A percentile compares a stretch with the other conserved stretches of the same genome.
Evolutionary conservation across 2,797 vertebrate genomes (phyloP).

Genomic region (Crax fasciolata): DNA sequence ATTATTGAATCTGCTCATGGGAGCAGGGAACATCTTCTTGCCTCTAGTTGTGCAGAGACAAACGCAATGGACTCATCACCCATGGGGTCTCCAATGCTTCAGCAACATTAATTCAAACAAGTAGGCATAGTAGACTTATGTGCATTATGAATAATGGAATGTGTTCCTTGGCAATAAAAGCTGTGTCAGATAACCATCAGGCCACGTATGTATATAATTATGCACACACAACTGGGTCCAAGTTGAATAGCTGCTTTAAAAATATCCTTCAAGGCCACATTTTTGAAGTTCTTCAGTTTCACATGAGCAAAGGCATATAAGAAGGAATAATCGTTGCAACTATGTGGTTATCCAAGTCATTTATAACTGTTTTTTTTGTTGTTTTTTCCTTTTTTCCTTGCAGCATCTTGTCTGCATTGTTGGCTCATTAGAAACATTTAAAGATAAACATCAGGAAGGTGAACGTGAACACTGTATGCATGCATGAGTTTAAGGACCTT

Average conservation of each 20-base stretch:
- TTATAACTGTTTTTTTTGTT: neutral
- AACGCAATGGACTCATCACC: neutral
- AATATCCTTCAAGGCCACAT: slow-evolving; percentile 1
- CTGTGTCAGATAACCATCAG: slow-evolving; percentile 31
- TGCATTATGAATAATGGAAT: neutral
- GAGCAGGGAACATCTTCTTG: neutral
- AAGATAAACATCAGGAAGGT: neutral
- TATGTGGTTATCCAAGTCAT: neutral
- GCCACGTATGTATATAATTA: slow-evolving; percentile 17
- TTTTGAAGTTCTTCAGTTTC: slow-evolving; percentile 21
- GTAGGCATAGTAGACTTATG: neutral
- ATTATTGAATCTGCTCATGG: neutral
- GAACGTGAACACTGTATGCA: neutral
- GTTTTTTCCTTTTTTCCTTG: neutral
- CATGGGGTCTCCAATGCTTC: neutral
- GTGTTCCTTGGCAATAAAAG: slow-evolving; percentile 46
- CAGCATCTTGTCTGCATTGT: neutral
- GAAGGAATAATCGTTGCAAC: neutral
- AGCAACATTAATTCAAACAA: neutral
- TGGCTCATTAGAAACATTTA: neutral
- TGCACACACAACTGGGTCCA: neutral
- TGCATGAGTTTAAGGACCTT: neutral
- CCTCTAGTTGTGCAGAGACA: neutral
- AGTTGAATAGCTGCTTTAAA: slow-evolving; percentile 40
- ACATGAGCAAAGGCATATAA: neutral